Base-by-base conservation (phyloP, 2,888 invertebrate genomes). In the Noctua pronuba region DNA sequence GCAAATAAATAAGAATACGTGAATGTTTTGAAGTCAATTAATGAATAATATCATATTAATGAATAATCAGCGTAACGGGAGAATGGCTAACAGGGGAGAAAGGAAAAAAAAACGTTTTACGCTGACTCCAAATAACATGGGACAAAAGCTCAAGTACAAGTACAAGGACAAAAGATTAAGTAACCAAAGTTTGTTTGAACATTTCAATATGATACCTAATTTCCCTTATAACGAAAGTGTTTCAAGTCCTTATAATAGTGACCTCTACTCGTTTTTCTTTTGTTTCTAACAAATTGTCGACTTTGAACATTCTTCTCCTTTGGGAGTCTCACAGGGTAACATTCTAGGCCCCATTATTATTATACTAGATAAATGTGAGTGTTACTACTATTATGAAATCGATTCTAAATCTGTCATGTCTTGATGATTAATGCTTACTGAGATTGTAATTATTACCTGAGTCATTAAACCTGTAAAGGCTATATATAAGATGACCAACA, bases 401-500 rank as follows among this genome's bases (percentile, higher is more conserved):
- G 1, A 67, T 49, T 76, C 24, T 64, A 52, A 77, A 41, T 52
- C 16, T 41, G 38, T 52, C 41, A n/a, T 46, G 13, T 4, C 28
- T 2, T 13, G 58, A 70, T 77, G 58, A 84, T 73, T 62, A 73
- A 76, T 75, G 18, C 6, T n/a, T 55, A 2, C 18, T 66, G 21
- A 49, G 13, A 41, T 67, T 38, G 21, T 38, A 62, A 46, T 21
- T 28, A 65, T 28, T 58, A 44, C 21, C 35, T 58, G 28, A 73
- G 69, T 75, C 72, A 76, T 79, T 71, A 80, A 62, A 62, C 75
- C 71, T 62, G 52, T 67, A 76, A 55, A 80, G 62, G 31, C 64
- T 60, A 46, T 73, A 52, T 68, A 76, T 73, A 58, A 18, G 62
- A 76, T 82, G 75, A 88, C 78, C 58, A 73, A 64, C 44, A 49